Evolutionary conservation across 2,113 vertebrate genomes (phyloP), one percentile per base, ranked within the genome.

Genomic region (Atherinomorus stipes): DNA sequence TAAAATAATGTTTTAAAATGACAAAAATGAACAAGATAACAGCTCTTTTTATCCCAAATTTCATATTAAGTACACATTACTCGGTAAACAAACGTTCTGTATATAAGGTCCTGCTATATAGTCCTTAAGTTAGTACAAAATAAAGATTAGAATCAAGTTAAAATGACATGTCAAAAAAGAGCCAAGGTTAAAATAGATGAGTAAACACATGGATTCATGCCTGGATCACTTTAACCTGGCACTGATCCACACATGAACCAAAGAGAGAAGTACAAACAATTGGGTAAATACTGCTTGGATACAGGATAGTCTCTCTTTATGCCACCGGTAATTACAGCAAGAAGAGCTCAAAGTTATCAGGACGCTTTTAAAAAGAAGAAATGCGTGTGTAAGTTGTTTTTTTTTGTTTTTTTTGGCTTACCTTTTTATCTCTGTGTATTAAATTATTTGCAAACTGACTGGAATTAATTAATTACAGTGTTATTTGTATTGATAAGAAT

Each of bases 221-320:
- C 81, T 63, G 80, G 92, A 87, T 90, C 93, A 85, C 73, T 53
- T 61, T 89, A 75, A 94, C 93, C 92, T 94, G 93, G 90, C 92
- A 81, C 16, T 61, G 3, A 7, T 60, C 76, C 64, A 44, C 8
- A 10, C 51, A 45, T 61, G 11, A 37, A 25, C 11, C 25, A 62
- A 71, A 10, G 13, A 6, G 13, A 70, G 61, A 40, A 38, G 56
- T 64, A 18, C 61, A 75, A 86, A 81, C 72, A 86, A 9, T 34
- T 11, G 44, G 44, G 31, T 47, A 52, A 51, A 90, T 23, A 44
- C 49, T 62, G 74, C 38, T 44, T 50, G 64, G 62, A 68, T 56
- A 18, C 56, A 37, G 31, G 23, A 49, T 19, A 54, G 51, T 12
- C 37, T 37, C 3, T n/a, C 73, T 40, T 69, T 11, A 65, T 45